phyloP scores from a whole-genome alignment of 1,140 invertebrate species.

The Mactra quadrangularis region DNA sequence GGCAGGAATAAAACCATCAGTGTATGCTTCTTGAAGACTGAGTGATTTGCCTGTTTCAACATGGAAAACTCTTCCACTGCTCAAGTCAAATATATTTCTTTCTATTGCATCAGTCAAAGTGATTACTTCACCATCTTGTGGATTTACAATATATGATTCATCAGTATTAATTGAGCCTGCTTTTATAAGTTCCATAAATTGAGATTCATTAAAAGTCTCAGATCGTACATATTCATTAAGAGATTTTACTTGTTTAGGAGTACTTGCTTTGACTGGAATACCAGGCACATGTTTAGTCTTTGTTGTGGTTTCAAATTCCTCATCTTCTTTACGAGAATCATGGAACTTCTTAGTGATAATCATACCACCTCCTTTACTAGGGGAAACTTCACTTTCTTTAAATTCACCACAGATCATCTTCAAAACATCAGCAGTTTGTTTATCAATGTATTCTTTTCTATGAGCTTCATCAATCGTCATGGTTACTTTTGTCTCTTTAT shows the following conservation, averaged over 20 bases:
- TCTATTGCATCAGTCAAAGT: constrained; percentile 93
- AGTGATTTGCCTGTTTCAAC: constrained; percentile 72
- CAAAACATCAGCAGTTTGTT: constrained; percentile 70
- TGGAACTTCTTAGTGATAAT: constrained; percentile 17
- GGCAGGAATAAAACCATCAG: constrained; percentile 77
- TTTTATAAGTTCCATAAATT: constrained; percentile 75
- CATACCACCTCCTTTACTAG: background rate
- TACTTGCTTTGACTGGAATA: constrained; percentile 26
- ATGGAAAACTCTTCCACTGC: constrained; percentile 88
- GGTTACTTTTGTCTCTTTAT: constrained; percentile 90
- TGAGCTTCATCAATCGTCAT: constrained; percentile 91
- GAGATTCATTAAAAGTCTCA: constrained; percentile 27
- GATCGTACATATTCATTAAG: constrained; percentile 49
- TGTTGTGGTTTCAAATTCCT: constrained; percentile 24
- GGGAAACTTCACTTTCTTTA: constrained; percentile 5
- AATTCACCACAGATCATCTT: constrained; percentile 72
- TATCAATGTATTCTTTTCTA: constrained; percentile 89
- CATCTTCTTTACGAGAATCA: constrained; percentile 37
- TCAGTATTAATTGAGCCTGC: constrained; percentile 75
- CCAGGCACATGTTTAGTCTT: constrained; percentile 4
- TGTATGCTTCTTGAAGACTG: constrained; percentile 76
- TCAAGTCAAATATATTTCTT: constrained; percentile 92
- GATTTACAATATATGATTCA: constrained; percentile 75
- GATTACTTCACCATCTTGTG: constrained; percentile 85
- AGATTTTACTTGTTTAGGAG: constrained; percentile 28